A percentile compares a stretch with the other conserved stretches of the same genome.
Conservation (phyloP, 2,113 vertebrate genomes). For the Cygnus buccinator region DNA sequence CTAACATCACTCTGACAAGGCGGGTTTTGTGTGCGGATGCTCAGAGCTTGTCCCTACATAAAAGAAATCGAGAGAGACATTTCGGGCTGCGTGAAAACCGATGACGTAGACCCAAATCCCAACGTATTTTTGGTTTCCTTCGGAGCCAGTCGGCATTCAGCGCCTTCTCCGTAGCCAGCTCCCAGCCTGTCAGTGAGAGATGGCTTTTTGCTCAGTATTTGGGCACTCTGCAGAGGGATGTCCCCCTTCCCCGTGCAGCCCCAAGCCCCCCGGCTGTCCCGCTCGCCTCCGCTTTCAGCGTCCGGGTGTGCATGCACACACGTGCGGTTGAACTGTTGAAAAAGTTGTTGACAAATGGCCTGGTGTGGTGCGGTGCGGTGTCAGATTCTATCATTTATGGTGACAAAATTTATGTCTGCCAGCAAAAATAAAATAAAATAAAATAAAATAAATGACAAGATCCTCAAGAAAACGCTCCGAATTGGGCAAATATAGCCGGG, state of each 20-base stretch:
- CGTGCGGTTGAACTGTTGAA: slow-evolving; percentile 61
- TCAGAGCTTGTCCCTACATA: not conserved
- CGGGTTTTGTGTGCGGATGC: not conserved
- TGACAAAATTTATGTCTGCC: not conserved
- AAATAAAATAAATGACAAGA: not conserved
- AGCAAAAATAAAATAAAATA: not conserved
- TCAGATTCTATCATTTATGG: slow-evolving; percentile 13
- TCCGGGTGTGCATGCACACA: not conserved
- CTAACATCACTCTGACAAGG: not conserved
- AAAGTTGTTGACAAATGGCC: slow-evolving; percentile 61
- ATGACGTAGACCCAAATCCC: rapidly evolving
- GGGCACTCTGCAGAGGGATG: not conserved
- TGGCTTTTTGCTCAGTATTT: rapidly evolving
- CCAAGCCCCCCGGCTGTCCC: rapidly evolving
- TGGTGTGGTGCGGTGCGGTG: slow-evolving; percentile 13
- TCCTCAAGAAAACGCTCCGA: not conserved
- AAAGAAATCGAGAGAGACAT: not conserved
- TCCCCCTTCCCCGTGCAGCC: rapidly evolving
- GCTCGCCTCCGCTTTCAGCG: not conserved
- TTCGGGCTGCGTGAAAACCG: not conserved
- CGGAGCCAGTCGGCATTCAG: rapidly evolving
- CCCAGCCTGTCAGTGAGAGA: not conserved
- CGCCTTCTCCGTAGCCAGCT: rapidly evolving
- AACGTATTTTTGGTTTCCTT: rapidly evolving
- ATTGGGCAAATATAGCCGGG: not conserved